Base-by-base conservation (phyloP, 2,113 vertebrate species). In the Butastur rufipennis region DNA sequence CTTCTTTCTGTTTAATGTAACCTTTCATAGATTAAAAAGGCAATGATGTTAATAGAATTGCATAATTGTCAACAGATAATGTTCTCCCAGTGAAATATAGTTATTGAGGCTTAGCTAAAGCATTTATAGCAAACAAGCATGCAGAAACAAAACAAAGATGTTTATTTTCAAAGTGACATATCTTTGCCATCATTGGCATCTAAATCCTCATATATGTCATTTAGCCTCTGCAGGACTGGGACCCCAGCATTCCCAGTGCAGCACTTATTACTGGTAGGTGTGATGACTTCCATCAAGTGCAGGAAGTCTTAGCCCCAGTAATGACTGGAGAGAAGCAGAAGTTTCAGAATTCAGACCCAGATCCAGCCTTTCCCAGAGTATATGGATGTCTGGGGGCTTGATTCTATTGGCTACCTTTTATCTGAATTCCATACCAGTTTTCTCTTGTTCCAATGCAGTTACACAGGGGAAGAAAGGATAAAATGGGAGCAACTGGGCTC, bases 21-120 rank as follows among this genome's bases (percentile, higher is more conserved):
- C 77, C 81, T 96, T 95, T 97, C 94, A 65, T 89, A 98, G 96
- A 97, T 98, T 97, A 98, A 93, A 89, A 91, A 97, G 90, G 86
- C 97, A 97, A 90, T 97, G 73, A 91, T 97, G 96, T 97, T 97
- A 98, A 98, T 98, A 93, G 95, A 98, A 96, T 93, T 96, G 72
- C 87, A 96, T 95, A 96, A 96, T 97, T 95, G 95, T 97, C 88
- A 98, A 86, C 91, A 97, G 96, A 97, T 97, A 98, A 98, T 97
- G 75, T 90, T 87, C 88, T 97, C 42, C 45, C 36, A 47, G 91
- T 98, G 93, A 97, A 95, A 96, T 97, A 97, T 77, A 68, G 58
- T 87, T 95, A 86, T 56, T 89, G 95, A 95, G 83, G 91, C 84
- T 95, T 75, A 91, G 81, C 94, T 92, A 80, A 97, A 95, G 80